A percentile compares a stretch with the other conserved stretches of the same genome.
Conservation (phyloP, 92 coral and sea anemone genomes). For the Zoanthus sansibaricus region DNA sequence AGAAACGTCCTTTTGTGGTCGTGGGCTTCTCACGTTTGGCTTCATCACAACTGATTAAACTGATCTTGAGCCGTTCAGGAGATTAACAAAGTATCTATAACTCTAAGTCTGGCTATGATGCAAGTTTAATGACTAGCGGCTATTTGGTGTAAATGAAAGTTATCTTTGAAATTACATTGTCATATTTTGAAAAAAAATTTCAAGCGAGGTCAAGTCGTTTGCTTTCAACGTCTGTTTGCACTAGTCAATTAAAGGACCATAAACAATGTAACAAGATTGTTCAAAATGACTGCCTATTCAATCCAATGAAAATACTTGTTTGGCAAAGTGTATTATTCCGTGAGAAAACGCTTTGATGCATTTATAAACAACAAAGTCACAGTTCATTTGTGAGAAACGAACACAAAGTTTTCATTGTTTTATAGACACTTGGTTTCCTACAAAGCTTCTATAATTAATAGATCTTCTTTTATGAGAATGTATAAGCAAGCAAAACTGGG, state of each 20-base stretch:
- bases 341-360: conserved; percentile 22
- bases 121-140: conserved; percentile 18
- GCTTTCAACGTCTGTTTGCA: conserved; percentile 4
- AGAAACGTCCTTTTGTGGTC: conserved; percentile 37
- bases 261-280: background rate
- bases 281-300: conserved; percentile 31
- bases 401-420: background rate
- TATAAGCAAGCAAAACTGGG: background rate
- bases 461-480: conserved; percentile 3
- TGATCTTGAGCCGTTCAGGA: background rate
- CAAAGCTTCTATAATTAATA: background rate
- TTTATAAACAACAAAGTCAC: background rate
- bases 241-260: conserved; percentile 20
- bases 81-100: background rate
- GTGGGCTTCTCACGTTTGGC: conserved; percentile 30
- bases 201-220: conserved; percentile 21
- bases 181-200: background rate
- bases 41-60: background rate
- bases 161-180: conserved; percentile 37
- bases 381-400: conserved; percentile 19
- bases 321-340: conserved; percentile 33
- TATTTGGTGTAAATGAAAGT: conserved; percentile 17
- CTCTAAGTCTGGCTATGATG: conserved; percentile 9
- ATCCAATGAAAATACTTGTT: conserved; percentile 12
- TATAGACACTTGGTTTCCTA: conserved; percentile 17